Evolutionary conservation across 1,140 invertebrate species (phyloP).

Genomic region (Mya arenaria): DNA sequence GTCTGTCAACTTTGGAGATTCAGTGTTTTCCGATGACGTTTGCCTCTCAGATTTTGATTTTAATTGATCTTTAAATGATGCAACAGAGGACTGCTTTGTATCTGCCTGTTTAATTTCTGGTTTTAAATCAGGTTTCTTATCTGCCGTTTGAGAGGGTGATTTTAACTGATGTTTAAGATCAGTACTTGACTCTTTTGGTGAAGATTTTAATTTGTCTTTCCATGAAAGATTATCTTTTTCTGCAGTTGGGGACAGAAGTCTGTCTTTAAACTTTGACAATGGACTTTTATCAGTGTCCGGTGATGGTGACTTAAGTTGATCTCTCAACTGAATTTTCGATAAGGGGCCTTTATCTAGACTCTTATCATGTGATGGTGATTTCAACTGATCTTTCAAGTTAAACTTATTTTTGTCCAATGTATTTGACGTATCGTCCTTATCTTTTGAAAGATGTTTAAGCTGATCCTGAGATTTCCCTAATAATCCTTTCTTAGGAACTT

Average conservation of each 20-base stretch:
- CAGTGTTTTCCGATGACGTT: too few relatives aligned
- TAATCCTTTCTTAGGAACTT: not conserved
- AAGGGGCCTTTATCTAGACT: not conserved
- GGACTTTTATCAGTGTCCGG: conserved; percentile 8
- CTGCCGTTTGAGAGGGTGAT: too few relatives aligned
- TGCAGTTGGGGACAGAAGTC: not conserved
- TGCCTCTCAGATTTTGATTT: too few relatives aligned
- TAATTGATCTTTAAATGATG: too few relatives aligned
- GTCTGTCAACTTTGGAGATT: not conserved
- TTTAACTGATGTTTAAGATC: not conserved
- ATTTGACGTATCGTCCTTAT: conserved; percentile 25
- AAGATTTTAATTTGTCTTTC: not conserved
- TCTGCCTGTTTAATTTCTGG: too few relatives aligned
- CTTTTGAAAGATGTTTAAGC: not conserved
- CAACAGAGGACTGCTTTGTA: too few relatives aligned
- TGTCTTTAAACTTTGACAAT: not conserved
- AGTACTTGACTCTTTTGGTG: not conserved
- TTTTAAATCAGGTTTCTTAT: too few relatives aligned
- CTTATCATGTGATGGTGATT: conserved; percentile 15
- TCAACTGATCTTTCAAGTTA: conserved; percentile 19
- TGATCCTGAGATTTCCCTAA: not conserved
- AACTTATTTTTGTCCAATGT: not conserved
- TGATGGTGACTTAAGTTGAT: not conserved
- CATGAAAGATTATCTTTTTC: not conserved
- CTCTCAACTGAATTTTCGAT: not conserved